Base-by-base conservation (phyloP, 2,888 invertebrate genomes). In the Cheilosia vernalis region DNA sequence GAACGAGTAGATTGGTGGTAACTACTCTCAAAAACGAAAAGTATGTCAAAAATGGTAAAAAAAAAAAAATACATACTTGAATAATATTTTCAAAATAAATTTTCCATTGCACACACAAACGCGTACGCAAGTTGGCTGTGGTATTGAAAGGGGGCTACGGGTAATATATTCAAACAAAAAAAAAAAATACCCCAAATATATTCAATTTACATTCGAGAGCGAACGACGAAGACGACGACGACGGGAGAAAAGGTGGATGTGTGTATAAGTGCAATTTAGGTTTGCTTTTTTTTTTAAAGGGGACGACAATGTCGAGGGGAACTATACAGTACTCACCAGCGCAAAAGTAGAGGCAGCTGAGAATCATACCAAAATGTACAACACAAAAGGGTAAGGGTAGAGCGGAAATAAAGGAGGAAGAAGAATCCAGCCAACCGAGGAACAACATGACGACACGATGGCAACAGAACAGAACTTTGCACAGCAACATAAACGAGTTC, bases 401-500 rank as follows among this genome's bases (percentile, higher is more conserved):
- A 84, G 81, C 81, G 85, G 85, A 81, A 81, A 76, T 76, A 72
- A 81, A 81, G 66, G 70, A 81, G 85, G 81, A 85, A 76, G 85
- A 85, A 81, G 85, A 80, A 85, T 77, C 61, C 85, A 85, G 66
- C 85, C 85, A 85, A 85, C 70, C 85, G 81, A 85, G 60, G 81
- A 70, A 85, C 85, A 76, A 85, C 80, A 81, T 85, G 81, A 85
- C 85, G 85, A 81, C 85, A 85, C 72, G 81, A 76, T 73, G 76
- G 81, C 72, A 76, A 84, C 74, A 64, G 55, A 40, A 49, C 30
- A 49, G 30, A 76, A 60, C 81, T 85, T 67, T 77, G 81, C 85
- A 85, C 85, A 77, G 85, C 85, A 85, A 84, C 85, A 85, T 53
- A 81, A 85, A 85, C 85, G 72, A 76, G 85, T 85, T 85, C 76